Percentiles rank a stretch among this genome's conserved stretches.
Conservation (phyloP, 2,888 invertebrate genomes). For the Tromatobia lineatoria region DNA sequence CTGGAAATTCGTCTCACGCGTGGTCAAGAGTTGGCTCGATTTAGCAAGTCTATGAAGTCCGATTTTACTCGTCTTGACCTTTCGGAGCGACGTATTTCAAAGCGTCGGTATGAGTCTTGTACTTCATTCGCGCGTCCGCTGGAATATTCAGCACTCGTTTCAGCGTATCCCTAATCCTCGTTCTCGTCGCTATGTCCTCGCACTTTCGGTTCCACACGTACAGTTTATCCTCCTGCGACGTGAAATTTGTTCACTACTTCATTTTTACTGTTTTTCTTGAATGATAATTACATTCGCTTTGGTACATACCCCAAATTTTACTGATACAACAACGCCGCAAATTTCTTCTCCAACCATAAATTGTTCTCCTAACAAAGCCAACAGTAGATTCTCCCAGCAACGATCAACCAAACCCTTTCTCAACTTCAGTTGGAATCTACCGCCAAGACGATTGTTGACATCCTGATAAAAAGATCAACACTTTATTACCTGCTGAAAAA, state of each 20-base stretch:
- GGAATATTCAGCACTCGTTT: conserved; percentile 98
- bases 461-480: conserved; percentile 87
- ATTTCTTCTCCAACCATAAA: conserved; percentile 99
- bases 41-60: conserved; percentile 4
- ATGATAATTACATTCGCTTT: neutral
- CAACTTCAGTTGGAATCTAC: conserved; percentile 98
- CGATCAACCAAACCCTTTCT: conserved; percentile 97
- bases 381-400: conserved; percentile 99
- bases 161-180: conserved; percentile 97
- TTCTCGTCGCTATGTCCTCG: conserved; percentile 94
- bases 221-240: conserved; percentile 94
- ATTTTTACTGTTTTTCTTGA: neutral
- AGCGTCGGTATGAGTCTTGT: conserved; percentile 94
- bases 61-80: conserved; percentile 66
- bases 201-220: conserved; percentile 99
- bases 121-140: conserved; percentile 96
- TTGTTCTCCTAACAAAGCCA: conserved; percentile 99
- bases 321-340: conserved; percentile 98
- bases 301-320: conserved; percentile 92
- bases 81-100: conserved; percentile 86
- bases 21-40: conserved; percentile 46
- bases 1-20: conserved; percentile 52
- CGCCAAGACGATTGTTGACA: conserved; percentile 97
- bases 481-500: neutral
- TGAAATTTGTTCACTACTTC: neutral